Percentiles rank a stretch among this genome's conserved stretches.
Conservation (phyloP, 2,797 vertebrate genomes). For the Lindbergichthys nudifrons region DNA sequence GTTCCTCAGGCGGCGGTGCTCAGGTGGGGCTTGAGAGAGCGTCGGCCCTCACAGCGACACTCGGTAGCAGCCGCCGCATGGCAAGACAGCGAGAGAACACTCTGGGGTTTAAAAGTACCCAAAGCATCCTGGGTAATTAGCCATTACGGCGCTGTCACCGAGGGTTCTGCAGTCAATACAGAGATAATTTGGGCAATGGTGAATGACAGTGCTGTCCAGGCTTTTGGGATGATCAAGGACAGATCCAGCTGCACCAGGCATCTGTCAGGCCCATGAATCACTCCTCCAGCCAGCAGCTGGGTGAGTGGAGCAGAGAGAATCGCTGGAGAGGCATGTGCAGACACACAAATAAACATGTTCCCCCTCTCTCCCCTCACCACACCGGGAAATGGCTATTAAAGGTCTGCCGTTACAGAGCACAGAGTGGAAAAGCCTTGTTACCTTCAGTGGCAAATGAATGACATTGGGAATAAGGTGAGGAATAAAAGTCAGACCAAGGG, state of each 20-base stretch:
- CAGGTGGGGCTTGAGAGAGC: conserved; percentile 75
- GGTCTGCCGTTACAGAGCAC: conserved; percentile 85
- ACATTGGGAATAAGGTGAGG: conserved; percentile 86
- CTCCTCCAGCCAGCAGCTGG: conserved; percentile 95
- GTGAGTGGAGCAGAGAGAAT: conserved; percentile 93
- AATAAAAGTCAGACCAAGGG: conserved; percentile 81
- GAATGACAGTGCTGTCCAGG: conserved; percentile 99
- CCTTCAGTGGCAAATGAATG: conserved; percentile 88
- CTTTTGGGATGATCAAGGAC: conserved; percentile 99
- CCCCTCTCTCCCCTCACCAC: conserved; percentile 80
- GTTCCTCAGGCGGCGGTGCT: conserved; percentile 60
- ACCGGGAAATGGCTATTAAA: conserved; percentile 89
- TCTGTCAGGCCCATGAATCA: conserved; percentile 99
- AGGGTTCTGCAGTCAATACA: conserved; percentile 99
- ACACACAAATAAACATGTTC: conserved; percentile 89
- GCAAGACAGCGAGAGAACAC: conserved; percentile 82
- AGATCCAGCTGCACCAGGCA: conserved; percentile 99
- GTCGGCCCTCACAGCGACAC: conserved; percentile 70
- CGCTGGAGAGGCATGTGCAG: conserved; percentile 85
- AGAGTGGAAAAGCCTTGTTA: conserved; percentile 86
- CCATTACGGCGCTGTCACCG: conserved; percentile 99
- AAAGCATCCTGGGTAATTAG: conserved; percentile 99
- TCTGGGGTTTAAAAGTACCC: conserved; percentile 93
- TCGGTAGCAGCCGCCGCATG: conserved; percentile 59
- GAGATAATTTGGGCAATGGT: conserved; percentile 99